Conservation (phyloP, 2,888 invertebrate genomes). For the Scaptomyza caliginosa region DNA sequence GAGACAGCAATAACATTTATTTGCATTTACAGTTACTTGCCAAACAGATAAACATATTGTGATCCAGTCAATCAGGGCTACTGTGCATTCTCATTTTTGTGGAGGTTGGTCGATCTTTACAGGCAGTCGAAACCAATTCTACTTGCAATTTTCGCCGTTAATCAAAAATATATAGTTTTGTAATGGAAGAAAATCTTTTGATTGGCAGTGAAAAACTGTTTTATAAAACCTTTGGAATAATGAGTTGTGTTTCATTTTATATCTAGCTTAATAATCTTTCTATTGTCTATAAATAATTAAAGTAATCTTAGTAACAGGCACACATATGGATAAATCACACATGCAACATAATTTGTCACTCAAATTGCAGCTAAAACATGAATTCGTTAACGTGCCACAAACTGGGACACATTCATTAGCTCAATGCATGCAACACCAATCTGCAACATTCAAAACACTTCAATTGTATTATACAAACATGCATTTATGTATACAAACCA, state of each 20-base stretch:
- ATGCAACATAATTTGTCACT: conserved; percentile 58
- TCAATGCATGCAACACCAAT: conserved; percentile 66
- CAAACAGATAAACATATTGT: not conserved
- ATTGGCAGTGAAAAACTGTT: no score
- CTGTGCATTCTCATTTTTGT: no score
- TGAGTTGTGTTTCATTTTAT: no score
- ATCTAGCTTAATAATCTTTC: no score
- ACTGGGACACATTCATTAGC: conserved; percentile 68
- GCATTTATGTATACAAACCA: conserved; percentile 2
- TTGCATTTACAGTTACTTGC: no score
- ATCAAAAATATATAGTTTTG: not conserved
- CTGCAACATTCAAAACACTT: conserved; percentile 31
- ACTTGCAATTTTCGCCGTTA: not conserved
- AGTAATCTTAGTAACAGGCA: not conserved
- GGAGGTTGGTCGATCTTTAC: not conserved
- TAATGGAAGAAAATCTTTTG: no score
- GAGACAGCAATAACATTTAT: no score
- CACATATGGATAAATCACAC: not conserved
- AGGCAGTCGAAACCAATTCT: not conserved
- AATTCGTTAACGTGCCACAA: conserved; percentile 43
- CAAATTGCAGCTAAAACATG: conserved; percentile 18
- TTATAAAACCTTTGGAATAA: no score
- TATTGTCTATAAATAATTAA: not conserved
- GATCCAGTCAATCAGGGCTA: not conserved
- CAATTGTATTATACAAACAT: conserved; percentile 4